These are phyloP conservation scores for Octonoba sinensis DNA, from an alignment of 2,888 invertebrate species.

Conservation along the genomic window DNA sequence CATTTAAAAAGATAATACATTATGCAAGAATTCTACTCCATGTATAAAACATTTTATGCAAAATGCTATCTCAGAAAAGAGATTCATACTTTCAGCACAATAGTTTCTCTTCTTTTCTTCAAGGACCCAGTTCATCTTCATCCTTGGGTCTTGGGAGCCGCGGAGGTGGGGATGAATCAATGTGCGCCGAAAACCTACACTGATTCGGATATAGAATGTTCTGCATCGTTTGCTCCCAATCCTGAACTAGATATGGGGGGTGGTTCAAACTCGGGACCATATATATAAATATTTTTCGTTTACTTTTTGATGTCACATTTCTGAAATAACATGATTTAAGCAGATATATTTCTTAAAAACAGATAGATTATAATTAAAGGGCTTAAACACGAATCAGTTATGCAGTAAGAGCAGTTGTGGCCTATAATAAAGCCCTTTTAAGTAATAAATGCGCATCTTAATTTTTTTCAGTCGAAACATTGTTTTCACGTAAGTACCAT, in stretches of 20 bases:
- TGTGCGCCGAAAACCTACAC: conserved; percentile 27
- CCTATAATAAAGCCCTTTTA: too few species aligned
- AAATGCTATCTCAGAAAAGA: conserved; percentile 21
- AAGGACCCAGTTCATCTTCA: conserved; percentile 11
- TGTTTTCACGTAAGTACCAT: too few species aligned
- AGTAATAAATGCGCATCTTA: too few species aligned
- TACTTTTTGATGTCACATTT: too few species aligned
- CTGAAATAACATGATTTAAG: too few species aligned
- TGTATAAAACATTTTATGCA: conserved; percentile 62
- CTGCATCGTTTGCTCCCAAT: conserved; percentile 37
- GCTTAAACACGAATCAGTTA: too few species aligned
- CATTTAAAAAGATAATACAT: conserved; percentile 62
- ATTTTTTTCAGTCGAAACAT: too few species aligned
- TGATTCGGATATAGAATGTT: conserved; percentile 34
- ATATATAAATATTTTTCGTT: too few species aligned
- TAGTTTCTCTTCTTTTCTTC: background rate
- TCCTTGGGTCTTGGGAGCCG: background rate
- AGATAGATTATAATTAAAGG: too few species aligned
- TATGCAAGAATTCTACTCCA: conserved; percentile 47
- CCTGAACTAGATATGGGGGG: background rate
- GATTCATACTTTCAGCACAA: conserved; percentile 2
- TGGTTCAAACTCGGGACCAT: too few species aligned
- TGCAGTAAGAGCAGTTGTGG: too few species aligned
- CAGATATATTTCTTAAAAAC: too few species aligned
- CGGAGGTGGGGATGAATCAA: conserved; percentile 32